phyloP scores from a whole-genome alignment of 2,888 invertebrate genomes.

The Plebejus argus region DNA sequence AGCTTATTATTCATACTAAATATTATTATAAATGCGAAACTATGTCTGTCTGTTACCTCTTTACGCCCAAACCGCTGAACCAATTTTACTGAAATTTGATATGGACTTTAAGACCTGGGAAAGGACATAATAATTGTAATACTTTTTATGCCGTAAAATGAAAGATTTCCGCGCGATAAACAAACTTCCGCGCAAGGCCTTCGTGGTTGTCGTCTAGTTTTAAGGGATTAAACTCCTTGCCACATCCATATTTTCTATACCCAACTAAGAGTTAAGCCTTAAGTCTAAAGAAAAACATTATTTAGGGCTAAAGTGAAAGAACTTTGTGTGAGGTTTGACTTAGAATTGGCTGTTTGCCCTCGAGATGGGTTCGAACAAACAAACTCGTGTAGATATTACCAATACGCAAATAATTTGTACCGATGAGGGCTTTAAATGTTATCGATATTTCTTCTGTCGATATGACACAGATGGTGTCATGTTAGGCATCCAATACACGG shows the following conservation, averaged over 20 bases:
- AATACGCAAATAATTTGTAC: background rate
- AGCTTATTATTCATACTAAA: too few relatives aligned
- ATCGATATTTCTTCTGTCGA: background rate
- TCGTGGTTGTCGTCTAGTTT: too few relatives aligned
- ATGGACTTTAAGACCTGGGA: too few relatives aligned
- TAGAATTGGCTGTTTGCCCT: conserved; percentile 32
- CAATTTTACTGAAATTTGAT: too few relatives aligned
- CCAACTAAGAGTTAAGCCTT: background rate
- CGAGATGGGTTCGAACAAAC: conserved; percentile 29
- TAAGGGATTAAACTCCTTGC: background rate
- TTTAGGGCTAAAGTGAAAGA: conserved; percentile 20
- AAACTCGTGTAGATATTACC: background rate
- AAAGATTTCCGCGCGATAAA: too few relatives aligned
- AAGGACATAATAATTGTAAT: too few relatives aligned
- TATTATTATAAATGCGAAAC: too few relatives aligned
- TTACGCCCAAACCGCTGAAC: too few relatives aligned
- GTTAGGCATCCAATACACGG: too few relatives aligned
- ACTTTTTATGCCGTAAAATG: too few relatives aligned
- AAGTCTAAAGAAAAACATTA: conserved; percentile 29
- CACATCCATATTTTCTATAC: background rate
- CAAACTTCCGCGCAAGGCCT: too few relatives aligned
- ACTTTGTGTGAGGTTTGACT: conserved; percentile 31
- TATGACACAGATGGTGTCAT: background rate
- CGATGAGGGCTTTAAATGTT: background rate
- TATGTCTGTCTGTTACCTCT: too few relatives aligned